Conservation (phyloP, 1,140 invertebrate species). For the Cecropterus lyciades region DNA sequence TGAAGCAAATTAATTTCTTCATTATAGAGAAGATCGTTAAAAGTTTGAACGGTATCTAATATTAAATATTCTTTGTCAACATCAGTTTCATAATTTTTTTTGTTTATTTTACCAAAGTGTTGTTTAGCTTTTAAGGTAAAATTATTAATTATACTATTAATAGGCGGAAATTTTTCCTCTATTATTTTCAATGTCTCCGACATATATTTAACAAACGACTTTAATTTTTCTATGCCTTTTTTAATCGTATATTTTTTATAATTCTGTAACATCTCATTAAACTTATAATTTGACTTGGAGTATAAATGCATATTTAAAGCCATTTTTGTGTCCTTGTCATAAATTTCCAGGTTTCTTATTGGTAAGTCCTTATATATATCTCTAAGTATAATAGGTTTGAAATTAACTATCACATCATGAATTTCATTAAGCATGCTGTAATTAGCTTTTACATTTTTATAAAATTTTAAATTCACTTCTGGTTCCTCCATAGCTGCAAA, state of each 20-base stretch:
- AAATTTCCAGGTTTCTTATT: neutral
- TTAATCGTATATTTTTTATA: constrained; percentile 8
- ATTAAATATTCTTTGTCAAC: constrained; percentile 37
- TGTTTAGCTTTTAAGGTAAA: constrained; percentile 5
- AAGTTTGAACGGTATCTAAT: constrained; percentile 17
- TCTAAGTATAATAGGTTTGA: constrained; percentile 6
- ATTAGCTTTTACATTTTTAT: constrained; percentile 1
- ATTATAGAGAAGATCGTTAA: constrained; percentile 24
- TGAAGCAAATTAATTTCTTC: constrained; percentile 7
- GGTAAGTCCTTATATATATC: neutral
- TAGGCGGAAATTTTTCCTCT: neutral
- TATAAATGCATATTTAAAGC: constrained; percentile 5
- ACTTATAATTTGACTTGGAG: constrained; percentile 3
- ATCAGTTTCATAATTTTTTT: constrained; percentile 7
- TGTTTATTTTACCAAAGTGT: neutral
- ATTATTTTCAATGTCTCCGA: constrained; percentile 2
- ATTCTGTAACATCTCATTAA: constrained; percentile 2
- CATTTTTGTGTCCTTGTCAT: neutral
- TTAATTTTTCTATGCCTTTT: constrained; percentile 8
- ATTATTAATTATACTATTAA: neutral
- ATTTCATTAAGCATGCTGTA: constrained; percentile 4
- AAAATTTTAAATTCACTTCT: constrained; percentile 11
- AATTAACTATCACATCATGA: neutral
- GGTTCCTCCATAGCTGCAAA: neutral
- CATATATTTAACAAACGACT: neutral